Evolutionary conservation across 2,888 invertebrate species (phyloP).

Genomic region (Cerastis leucographa): DNA sequence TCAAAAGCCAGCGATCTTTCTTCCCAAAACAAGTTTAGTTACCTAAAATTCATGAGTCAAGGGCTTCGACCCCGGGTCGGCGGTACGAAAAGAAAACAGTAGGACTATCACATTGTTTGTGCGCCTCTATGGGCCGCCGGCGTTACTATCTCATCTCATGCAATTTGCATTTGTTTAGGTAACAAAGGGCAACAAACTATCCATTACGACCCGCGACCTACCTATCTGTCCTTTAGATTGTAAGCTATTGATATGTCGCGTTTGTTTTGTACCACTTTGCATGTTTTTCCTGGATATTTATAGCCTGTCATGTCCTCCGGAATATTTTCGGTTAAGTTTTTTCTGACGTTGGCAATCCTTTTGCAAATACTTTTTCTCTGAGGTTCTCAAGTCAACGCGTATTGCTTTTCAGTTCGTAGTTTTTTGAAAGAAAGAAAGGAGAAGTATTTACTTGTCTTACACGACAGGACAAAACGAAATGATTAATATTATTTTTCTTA

Average conservation of each 20-base stretch:
- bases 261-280: conserved; percentile 25
- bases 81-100: conserved; percentile 61
- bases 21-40: conserved; percentile 50
- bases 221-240: conserved; percentile 41
- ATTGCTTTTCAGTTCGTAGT: not conserved
- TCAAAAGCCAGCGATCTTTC: conserved; percentile 44
- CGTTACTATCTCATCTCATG: conserved; percentile 66
- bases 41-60: conserved; percentile 63
- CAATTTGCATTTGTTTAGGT: conserved; percentile 69
- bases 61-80: conserved; percentile 61
- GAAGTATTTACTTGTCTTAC: no score
- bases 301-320: not conserved
- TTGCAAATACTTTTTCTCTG: not conserved
- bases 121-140: conserved; percentile 69
- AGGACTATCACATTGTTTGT: conserved; percentile 69
- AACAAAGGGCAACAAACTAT: conserved; percentile 64
- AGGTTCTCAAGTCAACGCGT: not conserved
- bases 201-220: conserved; percentile 49
- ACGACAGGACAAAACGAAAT: no score
- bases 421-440: no score
- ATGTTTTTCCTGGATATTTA: conserved; percentile 38
- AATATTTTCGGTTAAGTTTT: not conserved
- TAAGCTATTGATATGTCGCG: conserved; percentile 43
- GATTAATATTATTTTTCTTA: no score
- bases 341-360: no score